phyloP scores from a whole-genome alignment of 1,140 invertebrate species.

The Daktulosphaira vitifoliae region DNA sequence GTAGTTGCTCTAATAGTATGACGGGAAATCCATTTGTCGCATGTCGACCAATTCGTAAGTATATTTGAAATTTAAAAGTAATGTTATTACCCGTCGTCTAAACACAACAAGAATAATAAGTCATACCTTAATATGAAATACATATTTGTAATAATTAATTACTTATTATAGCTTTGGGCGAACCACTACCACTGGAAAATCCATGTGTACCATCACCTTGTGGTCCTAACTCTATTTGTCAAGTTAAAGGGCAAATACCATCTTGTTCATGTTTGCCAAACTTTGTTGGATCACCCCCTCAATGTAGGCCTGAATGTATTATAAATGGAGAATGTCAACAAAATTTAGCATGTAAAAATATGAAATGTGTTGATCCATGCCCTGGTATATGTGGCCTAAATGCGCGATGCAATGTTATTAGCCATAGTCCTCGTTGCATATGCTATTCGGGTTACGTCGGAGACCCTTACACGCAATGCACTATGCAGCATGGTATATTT shows the following conservation, averaged over 20 bases:
- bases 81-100: too few relatives aligned
- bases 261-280: constrained; percentile 50
- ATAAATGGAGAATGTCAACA: constrained; percentile 57
- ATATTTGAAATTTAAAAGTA: constrained; percentile 47
- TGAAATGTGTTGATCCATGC: constrained; percentile 49
- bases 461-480: constrained; percentile 51
- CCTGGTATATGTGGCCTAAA: constrained; percentile 48
- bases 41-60: constrained; percentile 52
- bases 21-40: constrained; percentile 66
- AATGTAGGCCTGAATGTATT: constrained; percentile 62
- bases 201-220: constrained; percentile 72
- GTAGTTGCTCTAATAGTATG: constrained; percentile 52
- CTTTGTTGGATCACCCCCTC: constrained; percentile 62
- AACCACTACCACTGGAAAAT: constrained; percentile 47
- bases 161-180: constrained; percentile 15
- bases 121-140: too few relatives aligned
- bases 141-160: too few relatives aligned
- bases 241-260: constrained; percentile 57
- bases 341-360: constrained; percentile 46
- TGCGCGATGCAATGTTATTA: constrained; percentile 47
- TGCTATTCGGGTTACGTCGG: constrained; percentile 47
- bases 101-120: too few relatives aligned
- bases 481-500: constrained; percentile 45
- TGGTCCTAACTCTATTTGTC: constrained; percentile 69
- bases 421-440: constrained; percentile 47